Percentiles rank a stretch among this genome's conserved stretches.
Evolutionary conservation across 2,113 vertebrate genomes (phyloP).

Genomic region (Microcebus murinus): DNA sequence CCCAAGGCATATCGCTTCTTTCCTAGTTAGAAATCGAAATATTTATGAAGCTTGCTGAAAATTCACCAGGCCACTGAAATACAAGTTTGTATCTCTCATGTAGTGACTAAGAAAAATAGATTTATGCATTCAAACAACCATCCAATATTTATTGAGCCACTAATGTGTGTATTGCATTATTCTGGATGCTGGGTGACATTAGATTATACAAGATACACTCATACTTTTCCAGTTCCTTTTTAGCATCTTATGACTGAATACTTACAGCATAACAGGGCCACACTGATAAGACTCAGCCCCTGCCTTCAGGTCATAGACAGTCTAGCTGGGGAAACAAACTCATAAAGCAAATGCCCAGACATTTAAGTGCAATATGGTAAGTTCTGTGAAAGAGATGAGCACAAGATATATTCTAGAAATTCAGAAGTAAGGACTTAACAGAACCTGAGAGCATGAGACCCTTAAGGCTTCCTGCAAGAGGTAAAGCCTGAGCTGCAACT

Average conservation of each 20-base stretch:
- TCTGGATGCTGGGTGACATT: not conserved
- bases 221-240: not conserved
- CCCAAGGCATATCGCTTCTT: slow-evolving; percentile 53
- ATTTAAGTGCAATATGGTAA: not conserved
- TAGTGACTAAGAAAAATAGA: slow-evolving; percentile 51
- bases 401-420: not conserved
- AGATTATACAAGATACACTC: not conserved
- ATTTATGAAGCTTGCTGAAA: slow-evolving; percentile 60
- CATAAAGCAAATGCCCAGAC: not conserved
- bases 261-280: not conserved
- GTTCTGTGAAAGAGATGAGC: not conserved
- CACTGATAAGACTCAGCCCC: not conserved
- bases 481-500: not conserved
- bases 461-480: not conserved
- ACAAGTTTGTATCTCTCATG: slow-evolving; percentile 23
- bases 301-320: not conserved
- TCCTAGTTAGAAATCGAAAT: slow-evolving; percentile 48
- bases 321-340: not conserved
- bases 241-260: not conserved
- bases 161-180: not conserved
- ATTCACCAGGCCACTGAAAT: slow-evolving; percentile 43
- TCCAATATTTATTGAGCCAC: slow-evolving; percentile 40
- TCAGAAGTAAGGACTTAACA: not conserved
- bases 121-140: slow-evolving; percentile 16
- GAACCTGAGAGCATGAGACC: not conserved